Evolutionary conservation across 2,797 vertebrate genomes (phyloP).

Genomic region (Acropternis orthonyx): DNA sequence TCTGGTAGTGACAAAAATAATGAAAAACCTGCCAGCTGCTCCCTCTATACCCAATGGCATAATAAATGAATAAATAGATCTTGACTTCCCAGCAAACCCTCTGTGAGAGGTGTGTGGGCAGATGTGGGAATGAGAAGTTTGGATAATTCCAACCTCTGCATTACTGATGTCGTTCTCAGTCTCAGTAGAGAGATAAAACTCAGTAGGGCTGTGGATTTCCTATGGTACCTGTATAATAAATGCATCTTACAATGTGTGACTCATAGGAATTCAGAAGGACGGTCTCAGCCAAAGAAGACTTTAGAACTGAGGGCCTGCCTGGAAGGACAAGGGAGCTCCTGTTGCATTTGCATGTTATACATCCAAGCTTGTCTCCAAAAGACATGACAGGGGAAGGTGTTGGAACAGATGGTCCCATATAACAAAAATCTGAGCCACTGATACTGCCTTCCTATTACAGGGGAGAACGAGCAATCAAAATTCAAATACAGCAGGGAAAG

Average conservation of each 20-base stretch:
- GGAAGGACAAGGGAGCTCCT: background rate
- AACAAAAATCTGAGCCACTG: background rate
- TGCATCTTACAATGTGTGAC: background rate
- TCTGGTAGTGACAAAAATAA: background rate
- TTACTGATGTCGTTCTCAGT: background rate
- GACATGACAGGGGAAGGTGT: background rate
- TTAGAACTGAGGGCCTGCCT: background rate
- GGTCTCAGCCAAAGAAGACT: background rate
- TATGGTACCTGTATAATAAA: background rate
- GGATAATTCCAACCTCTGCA: background rate
- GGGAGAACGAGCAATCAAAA: background rate
- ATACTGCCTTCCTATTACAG: background rate
- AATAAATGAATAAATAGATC: background rate
- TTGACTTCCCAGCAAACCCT: background rate
- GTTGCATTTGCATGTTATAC: background rate
- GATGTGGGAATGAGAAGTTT: background rate
- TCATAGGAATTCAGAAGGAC: background rate
- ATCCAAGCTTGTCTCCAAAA: background rate
- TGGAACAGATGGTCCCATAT: background rate
- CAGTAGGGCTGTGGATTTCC: accelerated
- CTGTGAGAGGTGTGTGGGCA: background rate
- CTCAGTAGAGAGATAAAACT: background rate
- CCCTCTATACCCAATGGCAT: background rate
- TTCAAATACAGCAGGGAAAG: background rate
- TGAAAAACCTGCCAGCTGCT: background rate